Conservation (phyloP, 1,140 invertebrate species). For the Papilio polyxenes region DNA sequence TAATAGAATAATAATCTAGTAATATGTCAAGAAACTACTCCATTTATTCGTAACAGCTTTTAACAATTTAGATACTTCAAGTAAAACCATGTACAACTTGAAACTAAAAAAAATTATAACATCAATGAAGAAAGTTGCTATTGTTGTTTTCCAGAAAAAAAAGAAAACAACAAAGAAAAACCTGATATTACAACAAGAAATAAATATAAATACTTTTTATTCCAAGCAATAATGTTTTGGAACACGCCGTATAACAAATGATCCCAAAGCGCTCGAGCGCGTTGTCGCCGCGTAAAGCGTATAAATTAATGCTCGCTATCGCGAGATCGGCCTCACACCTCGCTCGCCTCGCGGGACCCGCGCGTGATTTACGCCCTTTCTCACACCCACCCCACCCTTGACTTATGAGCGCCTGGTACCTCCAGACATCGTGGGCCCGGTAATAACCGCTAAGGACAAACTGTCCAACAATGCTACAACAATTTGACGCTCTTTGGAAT, state of each 20-base stretch:
- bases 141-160: not conserved
- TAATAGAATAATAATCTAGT: no score
- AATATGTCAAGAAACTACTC: no score
- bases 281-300: constrained; percentile 78
- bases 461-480: not conserved
- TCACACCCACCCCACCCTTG: constrained; percentile 57
- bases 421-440: constrained; percentile 24
- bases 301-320: constrained; percentile 77
- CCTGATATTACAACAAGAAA: not conserved
- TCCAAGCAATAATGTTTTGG: constrained; percentile 26
- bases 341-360: constrained; percentile 62
- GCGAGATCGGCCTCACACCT: constrained; percentile 78
- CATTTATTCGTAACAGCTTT: no score
- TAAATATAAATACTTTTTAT: not conserved
- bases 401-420: constrained; percentile 60
- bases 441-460: not conserved
- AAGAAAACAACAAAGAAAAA: not conserved
- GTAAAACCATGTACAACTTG: no score
- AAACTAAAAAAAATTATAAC: no score
- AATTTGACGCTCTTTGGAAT: not conserved
- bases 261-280: constrained; percentile 60
- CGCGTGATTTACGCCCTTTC: constrained; percentile 70
- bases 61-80: no score
- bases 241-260: constrained; percentile 63
- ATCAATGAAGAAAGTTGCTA: not conserved